These are phyloP conservation scores for Platerodrilus igneus DNA, from an alignment of 2,888 invertebrate species.

Conservation along the genomic window DNA sequence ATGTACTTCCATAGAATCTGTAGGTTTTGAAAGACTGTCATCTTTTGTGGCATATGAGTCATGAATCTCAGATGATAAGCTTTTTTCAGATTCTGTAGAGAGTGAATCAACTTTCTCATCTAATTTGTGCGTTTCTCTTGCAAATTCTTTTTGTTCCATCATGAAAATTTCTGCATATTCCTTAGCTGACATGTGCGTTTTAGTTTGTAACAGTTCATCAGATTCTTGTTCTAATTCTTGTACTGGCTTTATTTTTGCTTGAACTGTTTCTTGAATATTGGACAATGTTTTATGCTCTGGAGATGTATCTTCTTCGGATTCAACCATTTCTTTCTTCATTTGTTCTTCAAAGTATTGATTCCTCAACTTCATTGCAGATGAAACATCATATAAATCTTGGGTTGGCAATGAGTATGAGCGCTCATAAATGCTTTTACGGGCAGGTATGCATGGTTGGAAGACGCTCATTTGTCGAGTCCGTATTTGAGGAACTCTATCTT, in stretches of 20 bases:
- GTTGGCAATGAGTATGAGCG: slow-evolving; percentile 51
- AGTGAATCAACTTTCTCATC: slow-evolving; percentile 28
- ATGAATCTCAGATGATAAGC: slow-evolving; percentile 32
- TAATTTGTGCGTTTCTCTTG: slow-evolving; percentile 6
- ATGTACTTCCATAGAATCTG: slow-evolving; percentile 50
- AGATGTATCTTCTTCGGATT: slow-evolving; percentile 49
- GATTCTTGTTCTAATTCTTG: slow-evolving; percentile 34
- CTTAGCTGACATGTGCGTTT: slow-evolving; percentile 20
- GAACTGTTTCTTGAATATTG: slow-evolving; percentile 29
- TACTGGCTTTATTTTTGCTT: slow-evolving; percentile 31
- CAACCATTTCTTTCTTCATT: slow-evolving; percentile 57
- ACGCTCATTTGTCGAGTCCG: slow-evolving; percentile 47
- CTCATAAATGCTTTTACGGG: slow-evolving; percentile 47
- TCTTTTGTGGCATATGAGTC: slow-evolving; percentile 24
- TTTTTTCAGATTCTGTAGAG: slow-evolving; percentile 40
- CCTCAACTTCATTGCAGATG: slow-evolving; percentile 52
- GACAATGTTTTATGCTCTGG: slow-evolving; percentile 49
- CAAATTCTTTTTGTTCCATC: slow-evolving; percentile 18
- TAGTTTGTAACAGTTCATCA: too few species aligned
- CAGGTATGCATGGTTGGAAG: slow-evolving; percentile 39
- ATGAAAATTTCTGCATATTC: slow-evolving; percentile 18
- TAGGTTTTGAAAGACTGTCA: slow-evolving; percentile 40
- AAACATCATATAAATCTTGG: slow-evolving; percentile 51
- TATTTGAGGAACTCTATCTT: slow-evolving; percentile 47
- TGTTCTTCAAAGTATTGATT: slow-evolving; percentile 59